Conservation (phyloP, 2,797 vertebrate genomes). For the Gymnoscopelus braueri region DNA sequence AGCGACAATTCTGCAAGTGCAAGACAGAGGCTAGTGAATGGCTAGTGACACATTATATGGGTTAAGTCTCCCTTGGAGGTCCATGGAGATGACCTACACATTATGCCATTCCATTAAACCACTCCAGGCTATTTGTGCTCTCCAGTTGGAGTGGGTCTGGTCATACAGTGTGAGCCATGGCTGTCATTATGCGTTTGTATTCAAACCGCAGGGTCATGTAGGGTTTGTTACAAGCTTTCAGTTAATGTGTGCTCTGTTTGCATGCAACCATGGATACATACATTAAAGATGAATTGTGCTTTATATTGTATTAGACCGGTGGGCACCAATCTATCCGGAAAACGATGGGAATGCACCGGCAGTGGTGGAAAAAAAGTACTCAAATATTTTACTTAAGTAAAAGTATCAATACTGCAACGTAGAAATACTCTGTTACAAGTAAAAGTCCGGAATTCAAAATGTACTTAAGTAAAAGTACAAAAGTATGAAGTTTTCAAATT, state of each 20-base stretch:
- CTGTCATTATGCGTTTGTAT: slow-evolving; percentile 62
- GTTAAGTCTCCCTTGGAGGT: slow-evolving; percentile 52
- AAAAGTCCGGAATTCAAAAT: no score
- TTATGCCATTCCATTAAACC: slow-evolving; percentile 33
- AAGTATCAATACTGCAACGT: no score
- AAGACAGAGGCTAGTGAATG: slow-evolving; percentile 23
- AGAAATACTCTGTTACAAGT: no score
- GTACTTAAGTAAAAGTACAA: no score
- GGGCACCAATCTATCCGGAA: no score
- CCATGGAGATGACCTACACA: slow-evolving; percentile 50
- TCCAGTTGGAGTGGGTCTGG: slow-evolving; percentile 51
- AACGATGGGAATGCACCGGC: no score
- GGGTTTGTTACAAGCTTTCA: neutral
- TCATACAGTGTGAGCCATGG: slow-evolving; percentile 47
- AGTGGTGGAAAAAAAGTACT: no score
- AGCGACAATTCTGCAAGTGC: neutral
- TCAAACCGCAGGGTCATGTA: slow-evolving; percentile 7
- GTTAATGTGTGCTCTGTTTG: neutral
- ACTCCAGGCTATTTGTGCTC: slow-evolving; percentile 60
- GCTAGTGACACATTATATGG: slow-evolving; percentile 59
- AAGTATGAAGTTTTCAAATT: no score
- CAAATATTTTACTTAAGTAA: no score
- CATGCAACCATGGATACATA: no score
- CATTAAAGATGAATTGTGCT: no score
- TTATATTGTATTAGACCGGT: no score